Percentiles rank a stretch among this genome's conserved stretches.
These are phyloP conservation scores for Trissonchulus latispiculum DNA, from an alignment of 2,888 invertebrate genomes.

Conservation along the genomic window DNA sequence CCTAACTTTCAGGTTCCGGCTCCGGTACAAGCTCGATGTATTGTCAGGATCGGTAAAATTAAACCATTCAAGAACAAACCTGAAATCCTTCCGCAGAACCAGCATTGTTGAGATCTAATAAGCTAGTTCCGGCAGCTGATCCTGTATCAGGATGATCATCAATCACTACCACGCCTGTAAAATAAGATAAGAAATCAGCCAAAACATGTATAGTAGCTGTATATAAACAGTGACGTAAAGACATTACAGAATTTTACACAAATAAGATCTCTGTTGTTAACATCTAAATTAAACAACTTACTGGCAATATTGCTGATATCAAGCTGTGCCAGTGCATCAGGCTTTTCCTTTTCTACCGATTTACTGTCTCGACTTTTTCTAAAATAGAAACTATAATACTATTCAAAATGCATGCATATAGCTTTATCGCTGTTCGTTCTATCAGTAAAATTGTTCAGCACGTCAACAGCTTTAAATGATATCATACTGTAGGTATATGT, in stretches of 20 bases:
- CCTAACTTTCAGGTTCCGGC: too few species aligned
- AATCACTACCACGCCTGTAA: conserved; percentile 50
- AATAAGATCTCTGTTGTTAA: neutral
- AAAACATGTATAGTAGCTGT: conserved; percentile 7
- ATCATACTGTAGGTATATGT: too few species aligned
- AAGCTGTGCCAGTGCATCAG: conserved; percentile 51
- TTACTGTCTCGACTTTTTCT: conserved; percentile 39
- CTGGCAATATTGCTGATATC: conserved; percentile 54
- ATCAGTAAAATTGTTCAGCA: neutral
- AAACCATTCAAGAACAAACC: too few species aligned
- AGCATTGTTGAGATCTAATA: too few species aligned
- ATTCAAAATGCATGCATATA: too few species aligned
- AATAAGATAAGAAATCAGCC: conserved; percentile 19
- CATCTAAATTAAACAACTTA: conserved; percentile 38
- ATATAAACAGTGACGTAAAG: too few species aligned
- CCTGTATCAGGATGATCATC: conserved; percentile 50
- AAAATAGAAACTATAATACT: too few species aligned
- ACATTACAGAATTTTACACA: too few species aligned
- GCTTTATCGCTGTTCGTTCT: neutral
- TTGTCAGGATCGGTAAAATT: too few species aligned
- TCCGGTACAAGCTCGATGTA: too few species aligned
- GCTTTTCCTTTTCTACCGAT: conserved; percentile 43
- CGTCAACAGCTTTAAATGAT: too few species aligned
- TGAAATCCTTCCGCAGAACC: too few species aligned
- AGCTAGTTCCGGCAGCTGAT: conserved; percentile 71